phyloP scores from a whole-genome alignment of 2,113 vertebrate genomes.

The Noturus placidus region DNA sequence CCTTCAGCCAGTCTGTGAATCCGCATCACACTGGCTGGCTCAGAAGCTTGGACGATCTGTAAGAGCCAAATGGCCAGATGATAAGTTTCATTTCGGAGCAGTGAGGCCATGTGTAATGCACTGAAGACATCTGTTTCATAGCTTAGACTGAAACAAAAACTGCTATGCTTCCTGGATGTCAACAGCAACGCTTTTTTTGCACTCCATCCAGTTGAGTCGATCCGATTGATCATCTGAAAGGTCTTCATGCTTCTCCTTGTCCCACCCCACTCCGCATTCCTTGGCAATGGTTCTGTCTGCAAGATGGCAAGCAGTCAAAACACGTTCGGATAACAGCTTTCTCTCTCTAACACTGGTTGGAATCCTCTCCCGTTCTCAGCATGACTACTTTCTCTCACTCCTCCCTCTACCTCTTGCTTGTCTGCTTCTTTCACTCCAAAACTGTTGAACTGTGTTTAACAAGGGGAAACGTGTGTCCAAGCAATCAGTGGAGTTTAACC shows the following conservation, averaged over 20 bases:
- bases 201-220: constrained; percentile 1
- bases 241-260: constrained; percentile 29
- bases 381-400: constrained; percentile 9
- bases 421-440: constrained; percentile 12
- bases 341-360: background rate
- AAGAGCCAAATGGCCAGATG: constrained; percentile 28
- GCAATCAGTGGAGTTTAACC: constrained; percentile 27
- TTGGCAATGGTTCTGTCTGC: constrained; percentile 32
- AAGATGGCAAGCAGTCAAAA: constrained; percentile 49
- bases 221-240: constrained; percentile 39
- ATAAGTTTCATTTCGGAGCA: constrained; percentile 18
- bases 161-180: constrained; percentile 29
- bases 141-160: constrained; percentile 27
- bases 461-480: constrained; percentile 42
- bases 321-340: constrained; percentile 44
- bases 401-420: constrained; percentile 25
- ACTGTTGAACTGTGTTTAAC: constrained; percentile 42
- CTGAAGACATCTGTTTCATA: constrained; percentile 32
- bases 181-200: constrained; percentile 27
- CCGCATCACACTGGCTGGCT: background rate
- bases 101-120: background rate
- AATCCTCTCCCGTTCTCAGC: constrained; percentile 16
- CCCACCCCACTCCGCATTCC: constrained; percentile 32
- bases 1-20: constrained; percentile 1
- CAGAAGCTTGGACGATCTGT: background rate